Percentiles rank a stretch among this genome's conserved stretches.
Evolutionary conservation across 2,797 vertebrate species (phyloP).

Genomic region (Dendrocincla fuliginosa): DNA sequence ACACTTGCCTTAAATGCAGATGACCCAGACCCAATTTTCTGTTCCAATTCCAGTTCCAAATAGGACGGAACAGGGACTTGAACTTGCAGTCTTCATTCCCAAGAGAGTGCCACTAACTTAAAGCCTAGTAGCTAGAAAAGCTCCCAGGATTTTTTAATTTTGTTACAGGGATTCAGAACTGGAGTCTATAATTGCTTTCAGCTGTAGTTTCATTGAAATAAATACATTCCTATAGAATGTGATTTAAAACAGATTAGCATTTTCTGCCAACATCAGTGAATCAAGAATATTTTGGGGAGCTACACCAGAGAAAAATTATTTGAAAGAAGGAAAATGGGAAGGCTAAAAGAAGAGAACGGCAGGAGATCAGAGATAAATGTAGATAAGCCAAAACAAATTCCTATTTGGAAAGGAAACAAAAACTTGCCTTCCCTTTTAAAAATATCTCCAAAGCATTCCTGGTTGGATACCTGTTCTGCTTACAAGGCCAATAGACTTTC

Average conservation of each 20-base stretch:
- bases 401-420: slow-evolving; percentile 10
- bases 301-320: neutral
- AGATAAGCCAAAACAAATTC: neutral
- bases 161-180: slow-evolving; percentile 16
- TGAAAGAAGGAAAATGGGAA: slow-evolving; percentile 26
- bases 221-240: slow-evolving; percentile 17
- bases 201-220: slow-evolving; percentile 57
- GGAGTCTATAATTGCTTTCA: slow-evolving; percentile 33
- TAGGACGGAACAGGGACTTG: neutral
- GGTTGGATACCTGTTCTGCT: neutral
- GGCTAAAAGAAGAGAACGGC: neutral
- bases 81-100: neutral
- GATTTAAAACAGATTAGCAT: neutral
- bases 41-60: neutral
- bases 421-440: neutral
- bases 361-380: neutral
- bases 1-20: slow-evolving; percentile 13
- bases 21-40: slow-evolving; percentile 8
- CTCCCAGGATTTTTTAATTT: neutral
- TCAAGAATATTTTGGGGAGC: slow-evolving; percentile 24
- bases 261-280: slow-evolving; percentile 25
- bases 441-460: slow-evolving; percentile 1
- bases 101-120: neutral
- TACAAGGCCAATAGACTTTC: neutral
- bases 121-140: slow-evolving; percentile 12